Evolutionary conservation across 2,797 vertebrate genomes (phyloP), one percentile per base, ranked within the genome.

Genomic region (Phoebastria nigripes): DNA sequence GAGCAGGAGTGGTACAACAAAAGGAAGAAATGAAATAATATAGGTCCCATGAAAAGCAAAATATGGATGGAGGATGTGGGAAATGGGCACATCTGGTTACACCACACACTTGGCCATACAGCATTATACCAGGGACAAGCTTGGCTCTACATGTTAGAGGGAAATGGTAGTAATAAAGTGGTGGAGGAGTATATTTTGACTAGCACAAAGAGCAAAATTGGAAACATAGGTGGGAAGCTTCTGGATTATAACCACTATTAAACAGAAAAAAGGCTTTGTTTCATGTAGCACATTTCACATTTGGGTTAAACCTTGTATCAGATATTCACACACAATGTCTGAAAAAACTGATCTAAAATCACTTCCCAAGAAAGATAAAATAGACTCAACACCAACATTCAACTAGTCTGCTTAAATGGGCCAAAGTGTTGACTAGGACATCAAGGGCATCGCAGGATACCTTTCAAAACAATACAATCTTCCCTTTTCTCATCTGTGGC

Each of bases 121-220:
- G 22, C 51, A 49, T 56, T 62, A 10, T 11, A 67, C 8, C 28
- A 79, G 59, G 51, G 73, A 94, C 28, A 71, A 62, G 24, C 22
- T 17, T 74, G 72, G 82, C 19, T 92, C 37, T 19, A 9, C 25
- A 1, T 3, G 2, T 49, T 54, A 39, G n/a, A 86, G 20, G 29
- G 42, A 90, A 91, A 78, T 9, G 35, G 66, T 82, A 71, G 67
- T 25, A 70, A 71, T 58, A 93, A 78, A 76, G 44, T 42, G 33
- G 77, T 92, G 94, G 92, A 84, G 92, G 93, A 93, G 92, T 92
- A 35, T 96, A 93, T 97, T 96, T 95, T 96, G 94, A 96, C 93
- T 91, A 82, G 61, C 70, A 72, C 26, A 51, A 69, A 83, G 67
- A 86, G 65, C 17, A 82, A 61, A 88, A 81, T 7, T 54, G 61